These are phyloP conservation scores for Meghimatium bilineatum DNA, from an alignment of 2,888 invertebrate genomes.

Conservation along the genomic window DNA sequence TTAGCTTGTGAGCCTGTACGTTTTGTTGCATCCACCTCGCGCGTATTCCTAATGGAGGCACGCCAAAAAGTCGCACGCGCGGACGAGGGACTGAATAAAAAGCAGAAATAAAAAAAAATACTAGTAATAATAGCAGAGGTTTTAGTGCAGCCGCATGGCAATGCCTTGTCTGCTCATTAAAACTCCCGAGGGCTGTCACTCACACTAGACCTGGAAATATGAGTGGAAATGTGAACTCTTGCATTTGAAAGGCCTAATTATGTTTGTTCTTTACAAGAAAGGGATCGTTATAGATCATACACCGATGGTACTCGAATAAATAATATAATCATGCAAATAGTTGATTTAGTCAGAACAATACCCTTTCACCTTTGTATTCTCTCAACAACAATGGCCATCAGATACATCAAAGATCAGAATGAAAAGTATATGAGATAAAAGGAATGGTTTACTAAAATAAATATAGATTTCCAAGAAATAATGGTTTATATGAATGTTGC, in stretches of 20 bases:
- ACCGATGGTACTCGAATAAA: too few species aligned
- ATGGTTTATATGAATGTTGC: too few species aligned
- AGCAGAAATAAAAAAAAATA: background rate
- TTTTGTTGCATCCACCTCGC: background rate
- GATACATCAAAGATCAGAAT: too few species aligned
- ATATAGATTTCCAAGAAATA: too few species aligned
- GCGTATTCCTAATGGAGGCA: constrained; percentile 2
- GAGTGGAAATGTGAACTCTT: background rate
- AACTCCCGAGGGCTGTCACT: background rate
- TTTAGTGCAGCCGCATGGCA: background rate
- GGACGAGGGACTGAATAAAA: background rate
- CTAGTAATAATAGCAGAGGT: background rate
- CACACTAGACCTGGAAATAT: background rate
- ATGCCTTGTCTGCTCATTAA: background rate
- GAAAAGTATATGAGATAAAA: too few species aligned
- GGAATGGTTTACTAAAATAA: too few species aligned
- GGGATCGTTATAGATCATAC: too few species aligned
- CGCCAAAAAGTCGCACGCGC: constrained; percentile 23
- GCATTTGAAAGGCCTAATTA: background rate
- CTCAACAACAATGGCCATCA: too few species aligned
- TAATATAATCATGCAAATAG: too few species aligned
- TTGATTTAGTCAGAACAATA: too few species aligned
- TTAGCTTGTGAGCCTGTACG: background rate
- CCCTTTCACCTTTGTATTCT: too few species aligned
- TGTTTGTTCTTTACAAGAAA: background rate